Evolutionary conservation across 1,140 invertebrate species (phyloP), one percentile per base, ranked within the genome.

Genomic region (Aphis craccivora): DNA sequence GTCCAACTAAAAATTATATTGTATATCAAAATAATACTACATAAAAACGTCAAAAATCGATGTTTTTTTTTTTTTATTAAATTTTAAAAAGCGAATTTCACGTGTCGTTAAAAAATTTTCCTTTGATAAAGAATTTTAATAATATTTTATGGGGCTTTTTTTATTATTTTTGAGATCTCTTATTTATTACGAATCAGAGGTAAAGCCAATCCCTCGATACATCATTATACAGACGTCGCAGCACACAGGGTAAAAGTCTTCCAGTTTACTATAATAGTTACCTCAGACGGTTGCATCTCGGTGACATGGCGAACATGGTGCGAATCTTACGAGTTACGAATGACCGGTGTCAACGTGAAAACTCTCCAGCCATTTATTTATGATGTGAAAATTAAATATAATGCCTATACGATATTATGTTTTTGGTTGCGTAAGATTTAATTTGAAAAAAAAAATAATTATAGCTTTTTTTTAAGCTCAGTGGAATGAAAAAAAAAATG

Each of bases 361-460:
- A n/a, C 25, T 25, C 90, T 30, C 37, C 22, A 18, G 55, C 67
- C 53, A 91, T 67, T 91, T 76, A 90, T 37, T 90, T 11, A 55
- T 84, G 60, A 55, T 84, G 60, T n/a, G 60, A 76, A 76, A n/a
- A 76, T 76, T 76, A 35, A n/a, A 76, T 76, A 76, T 76, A 76
- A 76, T 76, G 18, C 60, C 30, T 76, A 18, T n/a, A 2, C 60
- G 60, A 18, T 67, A 67, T 67, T 67, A 30, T 67, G 11, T 18
- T 14, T 3, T 35, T 0, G 60, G 60, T 0, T n/a, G 23, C 1
- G 60, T 76, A n/a, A n/a, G n/a, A 76, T n/a, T n/a, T 76, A n/a
- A n/a, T 76, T 67, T n/a, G 30, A 30, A 60, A 30, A 60, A 53
- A n/a, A 67, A n/a, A 18, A n/a, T 67, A 18, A 18, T 76, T 76